Evolutionary conservation across 1,140 invertebrate genomes (phyloP), one percentile per base, ranked within the genome.

Genomic region (Medauroidea extradentata): DNA sequence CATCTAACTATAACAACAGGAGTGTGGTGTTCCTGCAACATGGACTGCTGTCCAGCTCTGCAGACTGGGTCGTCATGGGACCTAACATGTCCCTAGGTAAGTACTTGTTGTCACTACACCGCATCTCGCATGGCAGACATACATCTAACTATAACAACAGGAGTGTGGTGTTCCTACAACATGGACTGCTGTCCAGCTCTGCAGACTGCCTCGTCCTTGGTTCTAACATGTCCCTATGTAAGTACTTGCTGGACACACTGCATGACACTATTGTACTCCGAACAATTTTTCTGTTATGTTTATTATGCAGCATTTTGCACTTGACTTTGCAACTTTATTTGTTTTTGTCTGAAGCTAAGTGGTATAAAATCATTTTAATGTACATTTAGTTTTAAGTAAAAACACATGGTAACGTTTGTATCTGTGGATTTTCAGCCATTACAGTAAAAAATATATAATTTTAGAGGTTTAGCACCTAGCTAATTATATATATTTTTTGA

Each of bases 21-120:
- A 62, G 64, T 2, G 72, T 73, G 0, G 72, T 75, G 0, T 69
- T 72, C n/a, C 51, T 80, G 11, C 78, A 80, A 59, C 79, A 81
- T 54, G 79, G 79, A 3, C 60, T 81, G 1, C 57, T 77, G n/a
- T 70, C 65, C 13, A 73, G 73, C 11, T 73, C 73, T 3, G 65
- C 71, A 1, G 74, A 78, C 64, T 82, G 71, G 69, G 63, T 80
- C 14, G 63, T 76, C 11, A 75, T 74, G 55, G 65, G 70, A 14
- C 72, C 72, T 0, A 63, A 76, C 16, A 73, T 74, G 53, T 69
- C 69, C 42, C 59, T 75, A 0, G 72, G 71, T 71, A 57, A 61
- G 54, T 3, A 2, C 7, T 1, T 53, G 3, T 66, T 86, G 42
- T 77, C 76, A 59, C 56, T 84, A 27, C 78, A 83, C 65, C 71